Evolutionary conservation across 2,888 invertebrate genomes (phyloP), one percentile per base, ranked within the genome.

Genomic region (Lymantria monacha): DNA sequence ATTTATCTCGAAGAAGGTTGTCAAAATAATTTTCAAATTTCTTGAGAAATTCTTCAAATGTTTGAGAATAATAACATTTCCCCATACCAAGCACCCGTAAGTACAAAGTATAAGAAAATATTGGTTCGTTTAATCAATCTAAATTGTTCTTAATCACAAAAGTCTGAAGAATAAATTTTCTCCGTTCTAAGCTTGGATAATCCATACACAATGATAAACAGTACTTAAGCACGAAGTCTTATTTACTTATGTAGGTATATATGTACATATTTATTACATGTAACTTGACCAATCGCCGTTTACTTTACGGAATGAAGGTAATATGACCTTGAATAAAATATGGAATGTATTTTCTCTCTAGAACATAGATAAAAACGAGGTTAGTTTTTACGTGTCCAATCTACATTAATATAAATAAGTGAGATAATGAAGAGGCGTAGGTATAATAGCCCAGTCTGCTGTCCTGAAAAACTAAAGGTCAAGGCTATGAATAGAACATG

Each of bases 291-390:
- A 37, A n/a, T 13, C 30, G 14, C 30, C 51, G 48, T 54, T 55
- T 61, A 62, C 63, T 66, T 60, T 31, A 12, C 30, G 9, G 46
- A 63, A 66, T 52, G 52, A 53, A 47, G 48, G 53, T 15, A n/a
- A n/a, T n/a, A 46, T 12, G 46, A 50, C 31, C 46, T 38, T 54
- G 49, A 53, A 54, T 51, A 51, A 51, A 33, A 48, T 53, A 41
- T 45, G 30, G 45, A 44, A 41, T 45, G 30, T 47, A 44, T 43
- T 61, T 53, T 42, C 15, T 42, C 22, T 45, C 31, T 48, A 38
- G 10, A 48, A 56, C 22, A 47, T 1, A 46, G 14, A 31, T 12
- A 12, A 42, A 30, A 44, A 3, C 9, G 10, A 22, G 11, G 44
- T 41, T 49, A 22, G 22, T 22, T 22, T 22, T 22, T 22, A 44